Percentiles rank a stretch among this genome's conserved stretches.
phyloP scores from a whole-genome alignment of 2,797 vertebrate genomes.

The Brachymystax lenok region DNA sequence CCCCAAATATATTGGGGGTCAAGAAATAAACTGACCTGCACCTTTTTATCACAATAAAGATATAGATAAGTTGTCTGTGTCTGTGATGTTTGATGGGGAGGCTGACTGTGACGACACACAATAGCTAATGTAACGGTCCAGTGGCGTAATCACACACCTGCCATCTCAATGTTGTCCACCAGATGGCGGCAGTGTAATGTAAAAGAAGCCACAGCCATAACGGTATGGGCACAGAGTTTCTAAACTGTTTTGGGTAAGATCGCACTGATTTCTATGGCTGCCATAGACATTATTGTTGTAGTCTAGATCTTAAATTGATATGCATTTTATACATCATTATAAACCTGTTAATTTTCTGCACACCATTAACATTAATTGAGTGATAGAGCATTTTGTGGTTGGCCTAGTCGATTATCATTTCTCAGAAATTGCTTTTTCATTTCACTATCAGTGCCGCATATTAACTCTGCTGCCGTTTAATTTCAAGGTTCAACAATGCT shows the following conservation, averaged over 20 bases:
- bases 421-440: neutral
- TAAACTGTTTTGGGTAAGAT: neutral
- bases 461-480: neutral
- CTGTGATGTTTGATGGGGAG: neutral
- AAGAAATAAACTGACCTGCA: neutral
- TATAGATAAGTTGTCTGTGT: neutral
- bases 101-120: neutral
- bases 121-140: neutral
- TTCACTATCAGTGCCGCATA: neutral
- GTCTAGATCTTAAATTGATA: neutral
- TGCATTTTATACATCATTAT: neutral
- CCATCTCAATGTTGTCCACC: neutral
- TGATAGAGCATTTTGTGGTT: neutral
- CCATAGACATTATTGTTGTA: neutral
- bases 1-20: too few species aligned
- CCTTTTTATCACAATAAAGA: conserved; percentile 53
- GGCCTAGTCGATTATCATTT: neutral
- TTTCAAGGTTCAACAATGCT: neutral
- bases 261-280: neutral
- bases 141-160: neutral
- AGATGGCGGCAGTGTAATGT: conserved; percentile 11
- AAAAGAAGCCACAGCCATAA: neutral
- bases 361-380: neutral
- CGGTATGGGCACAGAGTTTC: neutral
- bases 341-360: neutral